Base-by-base conservation (phyloP, 2,888 invertebrate species). In the Heterodera filipjevi region DNA sequence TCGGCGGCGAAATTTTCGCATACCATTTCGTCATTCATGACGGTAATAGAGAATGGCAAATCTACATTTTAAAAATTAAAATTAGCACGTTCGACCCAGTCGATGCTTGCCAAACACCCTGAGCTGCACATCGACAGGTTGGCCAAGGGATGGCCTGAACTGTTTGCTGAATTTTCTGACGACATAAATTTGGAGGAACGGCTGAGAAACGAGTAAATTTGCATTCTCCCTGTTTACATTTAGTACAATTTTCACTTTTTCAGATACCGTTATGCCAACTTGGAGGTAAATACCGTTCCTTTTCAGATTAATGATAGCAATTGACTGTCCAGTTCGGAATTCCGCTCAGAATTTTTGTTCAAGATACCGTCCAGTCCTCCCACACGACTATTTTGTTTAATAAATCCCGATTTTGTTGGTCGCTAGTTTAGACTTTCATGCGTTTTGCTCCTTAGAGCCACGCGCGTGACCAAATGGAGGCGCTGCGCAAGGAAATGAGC, bases 21-120 rank as follows among this genome's bases (percentile, higher is more conserved):
- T n/a, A n/a, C n/a, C n/a, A n/a, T n/a, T n/a, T n/a, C n/a, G n/a
- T n/a, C n/a, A n/a, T n/a, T n/a, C n/a, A n/a, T n/a, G n/a, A n/a
- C n/a, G n/a, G n/a, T n/a, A n/a, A 22, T 49, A 19, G 49, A 53
- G 22, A 19, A 53, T 22, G 49, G 14, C 39, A 6, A 16, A 53
- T 16, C 14, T 22, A 53, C 16, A 19, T 5, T 53, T 14, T 22
- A 16, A 22, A 49, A 19, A 16, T 19, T 39, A 3, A 39, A 71
- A 78, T 82, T 79, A 86, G 86, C 83, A 2, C 74, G 83, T 27
- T 80, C 83, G 8, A 86, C 81, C 19, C 85, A 82, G 66, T 85
- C 87, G 39, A 49, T 87, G 53, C 78, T 87, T 16, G 80, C 84
- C 79, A 82, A 86, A 33, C 84, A 86, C 66, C 81, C 86, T 30